Conservation (phyloP, 2,888 invertebrate genomes). For the Poecilus cupreus region DNA sequence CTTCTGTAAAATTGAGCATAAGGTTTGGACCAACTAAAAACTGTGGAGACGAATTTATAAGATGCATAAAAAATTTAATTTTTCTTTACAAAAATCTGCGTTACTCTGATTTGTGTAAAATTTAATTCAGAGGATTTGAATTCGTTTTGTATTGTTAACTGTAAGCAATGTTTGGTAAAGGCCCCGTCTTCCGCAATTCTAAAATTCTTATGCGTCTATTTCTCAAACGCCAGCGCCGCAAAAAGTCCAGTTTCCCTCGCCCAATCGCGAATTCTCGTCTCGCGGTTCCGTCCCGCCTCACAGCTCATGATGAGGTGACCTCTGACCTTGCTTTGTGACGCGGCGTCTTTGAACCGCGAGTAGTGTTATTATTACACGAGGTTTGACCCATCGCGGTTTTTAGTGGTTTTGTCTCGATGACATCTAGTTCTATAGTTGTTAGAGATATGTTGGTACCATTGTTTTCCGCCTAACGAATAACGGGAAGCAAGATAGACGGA, state of each 20-base stretch:
- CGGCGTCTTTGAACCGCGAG: constrained; percentile 28
- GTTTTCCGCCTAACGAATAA: neutral
- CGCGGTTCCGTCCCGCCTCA: neutral
- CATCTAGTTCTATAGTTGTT: constrained; percentile 39
- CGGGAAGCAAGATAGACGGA: neutral
- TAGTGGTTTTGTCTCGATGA: constrained; percentile 27
- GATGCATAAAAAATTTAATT: too few relatives aligned
- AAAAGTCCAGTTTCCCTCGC: neutral
- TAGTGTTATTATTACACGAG: constrained; percentile 38
- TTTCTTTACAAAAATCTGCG: too few relatives aligned
- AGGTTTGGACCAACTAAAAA: too few relatives aligned
- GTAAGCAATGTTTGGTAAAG: too few relatives aligned
- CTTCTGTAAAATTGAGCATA: too few relatives aligned
- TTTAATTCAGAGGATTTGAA: too few relatives aligned
- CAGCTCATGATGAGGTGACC: constrained; percentile 43
- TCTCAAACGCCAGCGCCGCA: neutral
- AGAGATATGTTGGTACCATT: neutral
- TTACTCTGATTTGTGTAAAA: too few relatives aligned
- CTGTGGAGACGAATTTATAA: too few relatives aligned
- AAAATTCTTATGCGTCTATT: neutral
- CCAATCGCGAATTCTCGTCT: constrained; percentile 11
- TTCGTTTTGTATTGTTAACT: too few relatives aligned
- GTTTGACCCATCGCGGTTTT: constrained; percentile 34
- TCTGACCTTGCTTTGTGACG: constrained; percentile 47
- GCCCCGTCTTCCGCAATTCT: neutral